Conservation (phyloP, 1,140 invertebrate species). For the Geopemphigus sp. region DNA sequence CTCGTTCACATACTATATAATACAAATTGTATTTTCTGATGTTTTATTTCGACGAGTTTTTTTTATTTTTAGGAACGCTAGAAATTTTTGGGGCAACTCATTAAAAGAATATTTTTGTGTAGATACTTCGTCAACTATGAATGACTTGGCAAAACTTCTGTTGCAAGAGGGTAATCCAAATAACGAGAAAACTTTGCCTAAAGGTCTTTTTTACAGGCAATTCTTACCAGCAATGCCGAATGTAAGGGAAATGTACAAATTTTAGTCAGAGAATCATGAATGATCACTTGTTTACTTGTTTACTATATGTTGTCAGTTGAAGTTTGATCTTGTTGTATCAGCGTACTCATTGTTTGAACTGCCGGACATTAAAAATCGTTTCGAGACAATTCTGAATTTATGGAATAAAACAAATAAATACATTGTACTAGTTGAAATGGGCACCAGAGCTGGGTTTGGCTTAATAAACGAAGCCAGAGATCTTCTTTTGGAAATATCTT, state of each 20-base stretch:
- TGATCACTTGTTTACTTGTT: slow-evolving; percentile 43
- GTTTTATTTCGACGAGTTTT: too few species aligned
- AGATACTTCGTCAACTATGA: slow-evolving; percentile 76
- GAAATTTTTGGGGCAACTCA: slow-evolving; percentile 66
- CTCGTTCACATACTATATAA: too few species aligned
- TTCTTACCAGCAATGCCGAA: slow-evolving; percentile 70
- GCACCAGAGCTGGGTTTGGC: slow-evolving; percentile 76
- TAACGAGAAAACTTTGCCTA: slow-evolving; percentile 57
- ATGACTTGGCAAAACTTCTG: slow-evolving; percentile 72
- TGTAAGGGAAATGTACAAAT: slow-evolving; percentile 56
- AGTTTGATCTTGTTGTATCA: slow-evolving; percentile 78
- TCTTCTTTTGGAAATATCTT: slow-evolving; percentile 63
- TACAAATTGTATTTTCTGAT: not conserved
- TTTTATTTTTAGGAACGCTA: slow-evolving; percentile 68
- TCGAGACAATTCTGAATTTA: slow-evolving; percentile 71
- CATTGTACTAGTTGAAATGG: slow-evolving; percentile 81
- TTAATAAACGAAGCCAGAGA: slow-evolving; percentile 72
- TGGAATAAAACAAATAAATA: slow-evolving; percentile 84
- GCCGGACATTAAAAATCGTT: slow-evolving; percentile 63
- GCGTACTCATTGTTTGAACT: slow-evolving; percentile 81
- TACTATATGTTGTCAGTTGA: slow-evolving; percentile 59
- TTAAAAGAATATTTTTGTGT: slow-evolving; percentile 80
- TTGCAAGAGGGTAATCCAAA: slow-evolving; percentile 65
- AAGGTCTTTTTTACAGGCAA: slow-evolving; percentile 72
- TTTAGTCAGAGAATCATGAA: not conserved